Percentiles rank a stretch among this genome's conserved stretches.
Evolutionary conservation across 92 coral and sea anemone genomes (phyloP).

Genomic region (Zoanthus sansibaricus): DNA sequence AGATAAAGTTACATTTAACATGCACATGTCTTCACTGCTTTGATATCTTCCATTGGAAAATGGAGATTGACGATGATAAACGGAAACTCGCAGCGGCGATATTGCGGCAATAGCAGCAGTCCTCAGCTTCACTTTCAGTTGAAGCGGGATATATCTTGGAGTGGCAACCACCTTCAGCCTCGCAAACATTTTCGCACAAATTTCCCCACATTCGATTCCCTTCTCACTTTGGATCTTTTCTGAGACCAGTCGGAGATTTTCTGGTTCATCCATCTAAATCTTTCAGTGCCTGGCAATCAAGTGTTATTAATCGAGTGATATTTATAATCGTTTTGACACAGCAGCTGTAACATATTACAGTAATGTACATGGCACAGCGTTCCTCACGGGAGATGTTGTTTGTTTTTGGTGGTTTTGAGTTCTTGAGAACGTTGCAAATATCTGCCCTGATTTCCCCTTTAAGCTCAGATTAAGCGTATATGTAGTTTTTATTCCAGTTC

Average conservation of each 20-base stretch:
- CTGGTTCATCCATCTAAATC: constrained; percentile 27
- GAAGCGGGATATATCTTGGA: constrained; percentile 26
- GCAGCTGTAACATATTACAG: constrained; percentile 9
- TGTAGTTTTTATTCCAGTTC: too few relatives aligned
- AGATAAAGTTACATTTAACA: background rate
- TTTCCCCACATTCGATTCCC: too few relatives aligned
- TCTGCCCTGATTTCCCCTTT: too few relatives aligned
- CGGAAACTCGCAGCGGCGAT: constrained; percentile 28
- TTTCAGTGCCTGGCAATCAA: constrained; percentile 25
- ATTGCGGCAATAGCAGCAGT: constrained; percentile 29
- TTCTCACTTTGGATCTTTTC: background rate
- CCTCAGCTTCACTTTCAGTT: constrained; percentile 34
- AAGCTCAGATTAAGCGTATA: too few relatives aligned
- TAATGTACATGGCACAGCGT: background rate
- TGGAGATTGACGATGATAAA: constrained; percentile 2
- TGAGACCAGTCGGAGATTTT: constrained; percentile 40
- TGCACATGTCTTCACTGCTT: constrained; percentile 26
- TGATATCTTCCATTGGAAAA: constrained; percentile 21
- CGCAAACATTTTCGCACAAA: background rate
- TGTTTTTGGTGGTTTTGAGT: too few relatives aligned
- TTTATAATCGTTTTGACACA: background rate
- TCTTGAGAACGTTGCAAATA: too few relatives aligned
- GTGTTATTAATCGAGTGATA: background rate
- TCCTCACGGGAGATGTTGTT: too few relatives aligned
- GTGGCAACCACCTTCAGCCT: constrained; percentile 26